Base-by-base conservation (phyloP, 2,113 vertebrate genomes). In the Calidris pugnax region DNA sequence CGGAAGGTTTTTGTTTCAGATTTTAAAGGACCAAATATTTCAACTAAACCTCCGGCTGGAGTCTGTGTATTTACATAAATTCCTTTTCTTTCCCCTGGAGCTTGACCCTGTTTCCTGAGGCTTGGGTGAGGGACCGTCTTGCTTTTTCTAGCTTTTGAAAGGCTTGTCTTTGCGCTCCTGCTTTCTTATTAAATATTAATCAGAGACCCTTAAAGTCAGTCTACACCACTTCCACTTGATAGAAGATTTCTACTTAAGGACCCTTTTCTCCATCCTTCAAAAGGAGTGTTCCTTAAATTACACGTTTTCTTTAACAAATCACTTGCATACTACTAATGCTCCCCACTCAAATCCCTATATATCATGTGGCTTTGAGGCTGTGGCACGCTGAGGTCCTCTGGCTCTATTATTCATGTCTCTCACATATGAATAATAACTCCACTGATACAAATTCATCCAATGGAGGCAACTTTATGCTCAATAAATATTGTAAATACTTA, bases 11-110 rank as follows among this genome's bases (percentile, higher is more conserved):
- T 95, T 95, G 45, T 85, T 91, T 89, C 71, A 87, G 37, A 71
- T 89, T 94, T 87, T 95, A 77, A 69, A 93, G 50, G 59, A 85
- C 62, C 24, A 95, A 93, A 95, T 95, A 95, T 83, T 91, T 95
- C 75, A 92, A 26, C 50, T 76, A 85, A 95, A 93, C 27, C 78
- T 95, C 91, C 0, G 33, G 28, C 50, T 92, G n/a, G n/a, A 94
- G 24, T 81, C 71, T 80, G 83, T 92, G 24, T 92, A 89, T 95
- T 97, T 89, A 91, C 45, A 83, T 69, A 89, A 91, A 96, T 96
- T 88, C 82, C 55, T 62, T 76, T 92, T 92, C 77, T 93, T 82
- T 33, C 39, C 77, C 55, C 59, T 73, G 50, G 64, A 80, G 56
- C 55, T 69, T 87, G 84, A 96, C 84, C 69, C 81, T 93, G 27